Evolutionary conservation across 2,797 vertebrate species (phyloP).

Genomic region (Lutjanus argentimaculatus): DNA sequence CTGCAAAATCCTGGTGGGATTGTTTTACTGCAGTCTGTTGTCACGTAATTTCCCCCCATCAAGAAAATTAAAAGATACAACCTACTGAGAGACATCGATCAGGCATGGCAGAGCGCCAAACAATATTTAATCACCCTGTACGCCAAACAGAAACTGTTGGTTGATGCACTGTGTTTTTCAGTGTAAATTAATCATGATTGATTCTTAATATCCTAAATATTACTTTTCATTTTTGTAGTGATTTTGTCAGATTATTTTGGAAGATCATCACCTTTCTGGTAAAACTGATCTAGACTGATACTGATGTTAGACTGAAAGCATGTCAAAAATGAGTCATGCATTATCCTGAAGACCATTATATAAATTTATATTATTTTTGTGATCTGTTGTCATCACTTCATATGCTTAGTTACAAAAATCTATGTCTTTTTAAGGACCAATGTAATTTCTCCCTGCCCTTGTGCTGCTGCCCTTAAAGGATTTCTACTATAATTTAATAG

Average conservation of each 20-base stretch:
- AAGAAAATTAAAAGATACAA: too few relatives aligned
- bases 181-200: too few relatives aligned
- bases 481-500: constrained; percentile 70
- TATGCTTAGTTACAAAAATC: constrained; percentile 51
- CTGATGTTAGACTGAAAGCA: not conserved
- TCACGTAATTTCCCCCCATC: too few relatives aligned
- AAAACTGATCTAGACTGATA: not conserved
- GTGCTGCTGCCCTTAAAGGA: constrained; percentile 59
- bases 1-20: too few relatives aligned
- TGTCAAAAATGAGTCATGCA: not conserved
- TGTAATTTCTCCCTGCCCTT: constrained; percentile 43
- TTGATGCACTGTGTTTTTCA: too few relatives aligned
- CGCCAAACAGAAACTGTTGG: too few relatives aligned
- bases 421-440: constrained; percentile 21
- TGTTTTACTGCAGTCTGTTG: too few relatives aligned
- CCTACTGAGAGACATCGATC: too few relatives aligned
- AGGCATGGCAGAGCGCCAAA: too few relatives aligned
- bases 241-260: not conserved
- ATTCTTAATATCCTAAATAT: too few relatives aligned
- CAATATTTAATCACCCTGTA: too few relatives aligned
- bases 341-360: not conserved
- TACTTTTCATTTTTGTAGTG: too few relatives aligned
- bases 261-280: not conserved
- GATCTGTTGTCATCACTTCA: constrained; percentile 18
- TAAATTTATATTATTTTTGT: not conserved